Conservation (phyloP, 2,888 invertebrate species). For the Tachystola acroxantha region DNA sequence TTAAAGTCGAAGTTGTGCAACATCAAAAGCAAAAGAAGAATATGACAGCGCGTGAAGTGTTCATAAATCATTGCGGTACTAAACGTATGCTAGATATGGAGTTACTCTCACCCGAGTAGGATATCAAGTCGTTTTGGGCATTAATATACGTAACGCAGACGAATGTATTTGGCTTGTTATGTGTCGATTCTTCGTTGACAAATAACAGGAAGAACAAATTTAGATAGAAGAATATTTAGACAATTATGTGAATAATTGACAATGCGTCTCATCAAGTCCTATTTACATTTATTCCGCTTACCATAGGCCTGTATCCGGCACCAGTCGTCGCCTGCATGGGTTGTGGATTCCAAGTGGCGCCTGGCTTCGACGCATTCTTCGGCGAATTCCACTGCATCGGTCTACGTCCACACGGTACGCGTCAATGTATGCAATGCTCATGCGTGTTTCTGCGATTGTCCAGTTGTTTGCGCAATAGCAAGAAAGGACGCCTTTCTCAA, state of each 20-base stretch:
- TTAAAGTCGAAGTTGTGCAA: constrained; percentile 16
- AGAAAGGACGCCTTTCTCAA: no score
- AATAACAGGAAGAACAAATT: no score
- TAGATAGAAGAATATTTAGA: background rate
- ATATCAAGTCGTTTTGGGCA: no score
- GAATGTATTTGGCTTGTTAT: no score
- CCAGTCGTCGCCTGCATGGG: constrained; percentile 94
- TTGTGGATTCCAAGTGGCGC: constrained; percentile 90
- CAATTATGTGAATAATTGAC: background rate
- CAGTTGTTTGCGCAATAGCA: no score
- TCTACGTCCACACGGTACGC: constrained; percentile 64
- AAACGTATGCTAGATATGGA: no score
- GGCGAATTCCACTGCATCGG: constrained; percentile 95
- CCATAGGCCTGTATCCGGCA: constrained; percentile 93
- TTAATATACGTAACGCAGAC: no score
- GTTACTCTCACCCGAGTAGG: no score
- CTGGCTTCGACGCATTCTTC: constrained; percentile 90
- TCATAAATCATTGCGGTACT: no score
- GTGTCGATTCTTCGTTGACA: background rate
- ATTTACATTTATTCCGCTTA: constrained; percentile 51
- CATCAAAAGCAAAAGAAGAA: constrained; percentile 19
- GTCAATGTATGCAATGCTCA: constrained; percentile 18
- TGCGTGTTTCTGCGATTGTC: constrained; percentile 12
- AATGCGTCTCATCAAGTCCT: background rate
- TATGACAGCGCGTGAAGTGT: background rate